These are phyloP conservation scores for Strongylocentrotus purpuratus DNA, from an alignment of 35 echinoderm and acorn worm genomes.

Conservation along the genomic window DNA sequence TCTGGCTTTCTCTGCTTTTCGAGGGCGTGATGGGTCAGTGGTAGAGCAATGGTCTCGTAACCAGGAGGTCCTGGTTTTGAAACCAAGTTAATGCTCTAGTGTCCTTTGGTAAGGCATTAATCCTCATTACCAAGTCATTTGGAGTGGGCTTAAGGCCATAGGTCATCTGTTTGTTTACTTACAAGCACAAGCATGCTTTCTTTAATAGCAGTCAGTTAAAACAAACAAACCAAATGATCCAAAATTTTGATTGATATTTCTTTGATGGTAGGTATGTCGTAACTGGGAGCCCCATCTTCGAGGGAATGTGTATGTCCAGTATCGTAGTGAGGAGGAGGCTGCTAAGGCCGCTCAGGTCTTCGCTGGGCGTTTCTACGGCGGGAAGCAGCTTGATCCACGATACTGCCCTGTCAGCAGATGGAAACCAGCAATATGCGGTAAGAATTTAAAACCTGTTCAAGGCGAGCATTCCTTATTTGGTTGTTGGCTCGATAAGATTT, in stretches of 20 bases:
- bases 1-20: too few relatives aligned
- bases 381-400: conserved; percentile 68
- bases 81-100: not conserved
- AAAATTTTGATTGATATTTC: not conserved
- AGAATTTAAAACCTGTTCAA: not conserved
- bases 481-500: too few relatives aligned
- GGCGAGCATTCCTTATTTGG: too few relatives aligned
- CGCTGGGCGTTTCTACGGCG: conserved; percentile 83
- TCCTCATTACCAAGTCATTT: too few relatives aligned
- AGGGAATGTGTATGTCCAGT: conserved; percentile 97
- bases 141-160: too few relatives aligned
- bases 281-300: conserved; percentile 94
- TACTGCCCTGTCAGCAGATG: conserved; percentile 76
- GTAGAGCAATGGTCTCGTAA: not conserved
- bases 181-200: too few relatives aligned
- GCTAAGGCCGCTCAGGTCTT: conserved; percentile 69
- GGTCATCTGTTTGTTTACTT: too few relatives aligned
- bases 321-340: conserved; percentile 71
- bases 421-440: conserved; percentile 96
- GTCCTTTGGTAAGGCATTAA: not conserved
- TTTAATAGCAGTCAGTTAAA: too few relatives aligned
- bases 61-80: not conserved
- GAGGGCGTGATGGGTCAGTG: too few relatives aligned
- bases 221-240: too few relatives aligned
- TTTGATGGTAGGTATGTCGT: conserved; percentile 74